Evolutionary conservation across 64 coral and sea anemone species (phyloP).

Genomic region (Pocillopora verrucosa): DNA sequence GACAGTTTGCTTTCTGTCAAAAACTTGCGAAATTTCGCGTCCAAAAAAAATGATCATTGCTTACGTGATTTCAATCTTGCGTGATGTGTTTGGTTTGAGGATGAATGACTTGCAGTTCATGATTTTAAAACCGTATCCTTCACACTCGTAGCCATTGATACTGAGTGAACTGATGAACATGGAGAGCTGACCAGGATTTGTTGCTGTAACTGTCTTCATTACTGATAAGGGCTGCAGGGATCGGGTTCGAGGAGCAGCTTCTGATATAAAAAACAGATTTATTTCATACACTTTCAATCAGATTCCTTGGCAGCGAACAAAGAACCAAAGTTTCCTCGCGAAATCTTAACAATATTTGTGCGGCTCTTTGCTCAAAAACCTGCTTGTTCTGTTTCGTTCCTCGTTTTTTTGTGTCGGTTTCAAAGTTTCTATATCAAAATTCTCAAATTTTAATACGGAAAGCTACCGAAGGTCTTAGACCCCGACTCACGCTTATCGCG

Average conservation of each 20-base stretch:
- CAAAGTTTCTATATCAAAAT: too few relatives aligned
- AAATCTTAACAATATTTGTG: too few relatives aligned
- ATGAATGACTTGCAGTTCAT: slow-evolving; percentile 97
- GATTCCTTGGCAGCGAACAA: neutral
- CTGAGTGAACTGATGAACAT: slow-evolving; percentile 87
- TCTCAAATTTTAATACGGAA: too few relatives aligned
- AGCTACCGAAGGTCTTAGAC: too few relatives aligned
- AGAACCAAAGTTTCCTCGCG: too few relatives aligned
- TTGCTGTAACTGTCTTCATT: slow-evolving; percentile 93
- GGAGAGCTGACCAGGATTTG: slow-evolving; percentile 92
- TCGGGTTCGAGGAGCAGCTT: slow-evolving; percentile 49
- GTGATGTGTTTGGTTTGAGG: slow-evolving; percentile 92
- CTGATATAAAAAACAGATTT: slow-evolving; percentile 18
- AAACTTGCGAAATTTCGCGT: neutral
- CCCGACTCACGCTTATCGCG: too few relatives aligned
- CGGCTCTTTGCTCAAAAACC: too few relatives aligned
- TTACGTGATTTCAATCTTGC: slow-evolving; percentile 98
- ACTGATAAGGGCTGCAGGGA: slow-evolving; percentile 70
- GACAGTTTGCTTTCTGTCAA: neutral
- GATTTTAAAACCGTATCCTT: slow-evolving; percentile 97
- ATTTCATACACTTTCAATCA: neutral
- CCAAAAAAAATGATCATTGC: neutral
- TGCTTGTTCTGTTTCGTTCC: too few relatives aligned
- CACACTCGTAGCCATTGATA: slow-evolving; percentile 93
- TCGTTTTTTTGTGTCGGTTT: too few relatives aligned